Percentiles rank a stretch among this genome's conserved stretches.
phyloP scores from a whole-genome alignment of 2,113 vertebrate genomes.

The Pteruthius melanotis region DNA sequence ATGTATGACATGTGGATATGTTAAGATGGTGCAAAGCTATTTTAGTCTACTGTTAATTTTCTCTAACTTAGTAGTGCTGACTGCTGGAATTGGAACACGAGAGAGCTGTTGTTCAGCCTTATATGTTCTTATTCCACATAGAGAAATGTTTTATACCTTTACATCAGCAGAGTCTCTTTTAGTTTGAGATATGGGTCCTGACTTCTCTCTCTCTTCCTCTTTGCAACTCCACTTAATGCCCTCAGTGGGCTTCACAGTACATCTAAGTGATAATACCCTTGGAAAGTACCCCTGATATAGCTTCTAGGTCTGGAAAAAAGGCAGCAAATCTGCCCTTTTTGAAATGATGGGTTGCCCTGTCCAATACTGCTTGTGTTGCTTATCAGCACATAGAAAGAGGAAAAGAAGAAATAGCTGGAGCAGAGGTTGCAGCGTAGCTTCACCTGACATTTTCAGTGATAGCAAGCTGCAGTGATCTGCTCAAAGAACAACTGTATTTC shows the following conservation, averaged over 20 bases:
- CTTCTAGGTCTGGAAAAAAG: not conserved
- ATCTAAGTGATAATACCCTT: not conserved
- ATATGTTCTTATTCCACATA: fast-evolving
- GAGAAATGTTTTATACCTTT: not conserved
- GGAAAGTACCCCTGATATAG: not conserved
- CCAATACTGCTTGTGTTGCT: not conserved
- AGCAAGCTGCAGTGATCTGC: not conserved
- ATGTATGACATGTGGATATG: not conserved
- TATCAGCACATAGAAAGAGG: not conserved
- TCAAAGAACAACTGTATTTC: not conserved
- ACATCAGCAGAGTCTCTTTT: not conserved
- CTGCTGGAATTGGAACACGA: not conserved
- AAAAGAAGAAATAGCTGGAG: not conserved
- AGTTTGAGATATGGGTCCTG: not conserved
- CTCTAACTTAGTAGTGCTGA: not conserved
- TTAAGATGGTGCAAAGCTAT: not conserved
- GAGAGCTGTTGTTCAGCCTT: not conserved
- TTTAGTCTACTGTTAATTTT: not conserved
- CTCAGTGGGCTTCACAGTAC: not conserved
- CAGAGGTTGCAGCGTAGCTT: not conserved
- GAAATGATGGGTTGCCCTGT: not conserved
- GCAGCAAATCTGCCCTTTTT: not conserved
- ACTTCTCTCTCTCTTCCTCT: not conserved
- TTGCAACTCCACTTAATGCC: not conserved
- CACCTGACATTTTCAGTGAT: not conserved